Base-by-base conservation (phyloP, 2,888 invertebrate species). In the Bellardia bayeri region DNA sequence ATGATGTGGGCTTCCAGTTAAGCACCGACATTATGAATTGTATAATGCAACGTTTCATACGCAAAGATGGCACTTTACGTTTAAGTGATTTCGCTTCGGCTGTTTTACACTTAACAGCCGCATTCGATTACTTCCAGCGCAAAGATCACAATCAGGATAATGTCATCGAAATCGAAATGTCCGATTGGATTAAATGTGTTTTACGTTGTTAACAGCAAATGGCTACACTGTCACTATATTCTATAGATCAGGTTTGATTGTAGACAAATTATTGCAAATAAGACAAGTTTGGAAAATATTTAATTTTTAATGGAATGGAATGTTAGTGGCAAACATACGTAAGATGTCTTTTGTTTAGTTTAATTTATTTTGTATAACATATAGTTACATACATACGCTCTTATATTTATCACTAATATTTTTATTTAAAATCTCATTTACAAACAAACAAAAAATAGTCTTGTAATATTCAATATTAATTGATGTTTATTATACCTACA, bases 11-110 rank as follows among this genome's bases (percentile, higher is more conserved):
- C 4, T 98, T 98, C 92, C 97, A 97, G 90, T 94, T 98, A 40
- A 98, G 97, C 90, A 97, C 97, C 84, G 97, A 97, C 87, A 97
- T 97, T 42, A 94, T 98, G 92, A 96, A 97, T 8, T 95, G 97
- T 71, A 94, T 98, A 9, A 96, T 98, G 86, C 94, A 98, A 88
- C 95, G 98, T 88, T 98, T 98, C 91, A 98, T 98, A 97, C 95
- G 98, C 89, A 98, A 98, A 93, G 98, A 98, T 92, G 98, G 98
- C 56, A 98, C 98, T 81, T 94, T 98, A 64, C 94, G 98, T 89
- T 97, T 98, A 91, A 98, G 98, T 11, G 98, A 98, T 93, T 98
- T 98, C 92, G 98, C 98, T 2, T 97, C 97, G 0, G 97, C 98
- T 63, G 97, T 98, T 90, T 94, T 98, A 90, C 98, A 98, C 92